phyloP scores from a whole-genome alignment of 1,140 invertebrate genomes.

The Heterodera carotae region DNA sequence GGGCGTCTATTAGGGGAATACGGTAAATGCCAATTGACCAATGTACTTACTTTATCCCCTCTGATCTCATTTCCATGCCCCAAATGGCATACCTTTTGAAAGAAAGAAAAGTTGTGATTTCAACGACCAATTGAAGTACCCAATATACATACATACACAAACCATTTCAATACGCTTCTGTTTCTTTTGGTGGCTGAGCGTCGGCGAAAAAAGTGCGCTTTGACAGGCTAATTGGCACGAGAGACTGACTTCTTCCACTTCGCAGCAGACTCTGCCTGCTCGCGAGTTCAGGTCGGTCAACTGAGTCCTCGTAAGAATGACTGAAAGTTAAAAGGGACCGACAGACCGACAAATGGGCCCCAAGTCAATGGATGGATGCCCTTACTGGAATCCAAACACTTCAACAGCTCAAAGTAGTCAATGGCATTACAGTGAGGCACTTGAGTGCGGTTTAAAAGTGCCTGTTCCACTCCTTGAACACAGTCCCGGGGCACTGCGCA shows the following conservation, averaged over 20 bases:
- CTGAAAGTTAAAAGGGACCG: slow-evolving; percentile 20
- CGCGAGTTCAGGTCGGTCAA: slow-evolving; percentile 36
- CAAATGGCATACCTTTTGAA: slow-evolving; percentile 27
- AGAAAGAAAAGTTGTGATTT: too few species aligned
- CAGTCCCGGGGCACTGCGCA: slow-evolving; percentile 26
- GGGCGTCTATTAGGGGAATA: too few species aligned
- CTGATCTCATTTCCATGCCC: slow-evolving; percentile 19
- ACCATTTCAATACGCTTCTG: slow-evolving; percentile 32
- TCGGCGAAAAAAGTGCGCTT: slow-evolving; percentile 32
- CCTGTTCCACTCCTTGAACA: slow-evolving; percentile 8
- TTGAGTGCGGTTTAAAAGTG: slow-evolving; percentile 20
- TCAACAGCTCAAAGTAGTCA: slow-evolving; percentile 29
- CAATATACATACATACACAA: neutral
- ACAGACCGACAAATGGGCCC: neutral
- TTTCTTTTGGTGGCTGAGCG: slow-evolving; percentile 32
- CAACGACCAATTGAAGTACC: too few species aligned
- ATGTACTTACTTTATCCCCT: slow-evolving; percentile 35
- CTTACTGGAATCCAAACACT: slow-evolving; percentile 31
- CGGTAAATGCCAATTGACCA: too few species aligned
- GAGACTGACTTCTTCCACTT: slow-evolving; percentile 12
- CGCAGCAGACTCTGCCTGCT: slow-evolving; percentile 33
- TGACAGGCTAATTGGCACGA: slow-evolving; percentile 33
- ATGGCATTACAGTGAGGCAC: slow-evolving; percentile 24
- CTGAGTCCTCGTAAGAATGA: slow-evolving; percentile 26
- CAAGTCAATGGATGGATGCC: too few species aligned